These are phyloP conservation scores for Poecilia gillii DNA, from an alignment of 2,797 vertebrate species.

Conservation along the genomic window DNA sequence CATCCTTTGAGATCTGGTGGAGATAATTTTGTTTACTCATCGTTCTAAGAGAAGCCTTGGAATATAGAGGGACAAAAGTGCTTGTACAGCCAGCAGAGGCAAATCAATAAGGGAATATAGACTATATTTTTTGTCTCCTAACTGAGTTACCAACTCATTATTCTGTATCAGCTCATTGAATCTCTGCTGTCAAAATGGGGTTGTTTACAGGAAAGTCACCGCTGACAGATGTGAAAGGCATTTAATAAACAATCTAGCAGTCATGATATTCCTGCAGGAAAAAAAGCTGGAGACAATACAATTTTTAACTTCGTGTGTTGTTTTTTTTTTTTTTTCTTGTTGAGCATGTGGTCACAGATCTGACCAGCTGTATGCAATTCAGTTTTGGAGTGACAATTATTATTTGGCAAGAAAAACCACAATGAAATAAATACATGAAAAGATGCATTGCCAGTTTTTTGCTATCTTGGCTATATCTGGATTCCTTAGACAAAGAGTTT, in stretches of 20 bases:
- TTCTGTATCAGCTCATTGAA: slow-evolving; percentile 64
- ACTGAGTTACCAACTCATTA: slow-evolving; percentile 63
- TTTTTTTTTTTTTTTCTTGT: not conserved
- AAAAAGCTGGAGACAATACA: slow-evolving; percentile 23
- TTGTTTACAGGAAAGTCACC: slow-evolving; percentile 59
- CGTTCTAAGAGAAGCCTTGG: slow-evolving; percentile 27
- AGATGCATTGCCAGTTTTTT: not conserved
- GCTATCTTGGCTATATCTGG: not conserved
- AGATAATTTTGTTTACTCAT: slow-evolving; percentile 33
- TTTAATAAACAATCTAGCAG: slow-evolving; percentile 56
- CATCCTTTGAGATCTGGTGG: slow-evolving; percentile 22
- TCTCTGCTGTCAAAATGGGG: slow-evolving; percentile 66
- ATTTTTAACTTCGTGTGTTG: slow-evolving; percentile 18
- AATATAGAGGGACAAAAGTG: slow-evolving; percentile 54
- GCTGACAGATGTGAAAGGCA: slow-evolving; percentile 56
- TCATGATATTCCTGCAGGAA: slow-evolving; percentile 36
- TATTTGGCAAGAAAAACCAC: not conserved
- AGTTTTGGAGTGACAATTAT: not conserved
- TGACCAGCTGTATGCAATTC: not conserved
- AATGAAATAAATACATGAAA: not conserved
- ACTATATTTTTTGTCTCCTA: slow-evolving; percentile 23
- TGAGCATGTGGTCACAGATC: not conserved
- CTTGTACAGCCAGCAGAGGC: slow-evolving; percentile 32
- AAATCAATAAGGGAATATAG: slow-evolving; percentile 57
- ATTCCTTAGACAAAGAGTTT: not conserved